Evolutionary conservation across 2,113 vertebrate genomes (phyloP), one percentile per base, ranked within the genome.

Genomic region (Bucco capensis): DNA sequence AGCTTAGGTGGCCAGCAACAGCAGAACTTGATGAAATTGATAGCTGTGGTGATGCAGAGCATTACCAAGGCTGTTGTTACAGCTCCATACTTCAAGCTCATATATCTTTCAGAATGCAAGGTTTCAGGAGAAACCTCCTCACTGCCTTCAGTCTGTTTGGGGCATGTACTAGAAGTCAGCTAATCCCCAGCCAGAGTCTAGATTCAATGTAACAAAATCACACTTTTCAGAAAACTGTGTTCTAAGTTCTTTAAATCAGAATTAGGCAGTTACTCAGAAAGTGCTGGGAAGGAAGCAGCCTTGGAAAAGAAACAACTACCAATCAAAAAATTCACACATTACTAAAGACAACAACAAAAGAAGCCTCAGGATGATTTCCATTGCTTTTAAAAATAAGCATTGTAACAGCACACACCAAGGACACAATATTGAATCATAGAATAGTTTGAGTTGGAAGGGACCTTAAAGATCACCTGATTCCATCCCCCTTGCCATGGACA

Each of bases 1-100:
- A 77, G 78, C 76, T 83, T 90, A 88, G 80, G 83, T 86, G 90
- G 86, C 61, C 93, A 75, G 65, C 31, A 83, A 65, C 22, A 78
- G 33, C 58, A 89, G 56, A 64, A 72, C 18, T 18, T 73, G 79
- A 71, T 7, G 49, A 60, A 82, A 83, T 8, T 69, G 88, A 58
- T 88, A 88, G 74, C 81, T 89, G 60, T 28, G 49, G 73, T 37
- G 69, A 77, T 44, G 51, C 83, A 95, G 76, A 88, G 57, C 51
- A n/a, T 60, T 64, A 56, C 60, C 0, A 0, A 87, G 64, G 51
- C 56, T 74, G 85, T 22, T 64, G 64, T 49, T 91, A 66, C 10
- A 17, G 76, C 64, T 67, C 56, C 0, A 2, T 60, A 40, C 82
- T 86, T 94, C 47, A 72, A 38, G 60, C 22, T 80, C 38, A 83